Conservation (phyloP, 2,888 invertebrate genomes). For the Drosophila niveifrons region DNA sequence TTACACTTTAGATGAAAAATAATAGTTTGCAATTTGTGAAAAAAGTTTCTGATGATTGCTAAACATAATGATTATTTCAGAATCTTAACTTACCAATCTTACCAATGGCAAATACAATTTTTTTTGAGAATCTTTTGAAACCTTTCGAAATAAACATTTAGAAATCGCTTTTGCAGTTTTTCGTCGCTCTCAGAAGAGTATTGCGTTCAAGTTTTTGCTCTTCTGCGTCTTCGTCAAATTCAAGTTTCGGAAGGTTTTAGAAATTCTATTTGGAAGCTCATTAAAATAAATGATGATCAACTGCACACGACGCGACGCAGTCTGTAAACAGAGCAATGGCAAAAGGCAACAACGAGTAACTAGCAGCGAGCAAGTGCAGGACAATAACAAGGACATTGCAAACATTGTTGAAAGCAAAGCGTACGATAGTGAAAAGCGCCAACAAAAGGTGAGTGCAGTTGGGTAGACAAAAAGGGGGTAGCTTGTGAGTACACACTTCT, state of each 20-base stretch:
- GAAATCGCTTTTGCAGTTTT: no score
- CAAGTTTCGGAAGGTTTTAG: slow-evolving; percentile 50
- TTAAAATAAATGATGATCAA: slow-evolving; percentile 83
- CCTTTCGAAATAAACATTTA: no score
- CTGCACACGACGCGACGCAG: slow-evolving; percentile 56
- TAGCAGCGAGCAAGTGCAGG: slow-evolving; percentile 4
- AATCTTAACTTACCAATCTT: no score
- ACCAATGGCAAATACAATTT: no score
- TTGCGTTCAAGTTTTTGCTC: slow-evolving; percentile 3
- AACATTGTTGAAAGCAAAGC: slow-evolving; percentile 61
- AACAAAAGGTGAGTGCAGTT: slow-evolving; percentile 62
- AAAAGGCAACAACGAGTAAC: neutral
- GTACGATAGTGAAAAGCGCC: slow-evolving; percentile 67
- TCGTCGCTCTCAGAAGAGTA: neutral
- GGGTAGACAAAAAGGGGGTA: slow-evolving; percentile 18
- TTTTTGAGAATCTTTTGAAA: no score
- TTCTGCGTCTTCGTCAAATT: slow-evolving; percentile 4
- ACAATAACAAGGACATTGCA: slow-evolving; percentile 61
- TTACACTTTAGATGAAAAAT: no score
- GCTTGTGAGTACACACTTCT: neutral
- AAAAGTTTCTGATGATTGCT: no score
- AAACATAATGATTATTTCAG: no score
- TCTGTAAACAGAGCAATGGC: slow-evolving; percentile 52
- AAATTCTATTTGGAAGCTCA: slow-evolving; percentile 81
- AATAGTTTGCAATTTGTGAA: no score